Conservation (phyloP, 2,113 vertebrate genomes). For the Heloderma charlesbogerti region DNA sequence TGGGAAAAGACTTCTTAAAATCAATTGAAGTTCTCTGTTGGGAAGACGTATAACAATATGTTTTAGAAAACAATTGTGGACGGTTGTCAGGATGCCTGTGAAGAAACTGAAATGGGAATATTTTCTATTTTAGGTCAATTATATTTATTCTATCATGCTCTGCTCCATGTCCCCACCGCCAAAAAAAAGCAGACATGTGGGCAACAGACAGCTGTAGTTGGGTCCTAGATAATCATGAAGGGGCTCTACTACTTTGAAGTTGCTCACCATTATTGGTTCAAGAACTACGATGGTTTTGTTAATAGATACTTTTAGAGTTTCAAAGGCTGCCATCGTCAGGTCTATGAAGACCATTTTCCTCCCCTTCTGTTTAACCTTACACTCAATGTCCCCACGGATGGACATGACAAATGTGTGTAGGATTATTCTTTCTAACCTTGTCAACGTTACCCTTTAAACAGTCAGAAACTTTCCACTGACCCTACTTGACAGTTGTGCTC, state of each 20-base stretch:
- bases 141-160: not conserved
- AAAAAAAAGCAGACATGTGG: slow-evolving; percentile 23
- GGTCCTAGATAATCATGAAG: not conserved
- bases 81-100: not conserved
- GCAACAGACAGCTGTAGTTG: not conserved
- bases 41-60: not conserved
- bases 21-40: too few species aligned
- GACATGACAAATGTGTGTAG: not conserved
- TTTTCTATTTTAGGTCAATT: not conserved
- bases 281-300: not conserved
- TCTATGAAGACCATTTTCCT: not conserved
- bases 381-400: not conserved
- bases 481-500: not conserved
- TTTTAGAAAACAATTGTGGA: not conserved
- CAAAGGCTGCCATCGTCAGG: not conserved
- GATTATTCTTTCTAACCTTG: not conserved
- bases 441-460: not conserved
- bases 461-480: not conserved
- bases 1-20: too few species aligned
- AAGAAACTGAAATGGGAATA: not conserved
- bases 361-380: not conserved
- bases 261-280: not conserved
- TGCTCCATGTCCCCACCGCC: not conserved
- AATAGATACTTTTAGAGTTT: not conserved
- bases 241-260: not conserved